phyloP scores from a whole-genome alignment of 2,113 vertebrate species.

The Australoheros scitulus region DNA sequence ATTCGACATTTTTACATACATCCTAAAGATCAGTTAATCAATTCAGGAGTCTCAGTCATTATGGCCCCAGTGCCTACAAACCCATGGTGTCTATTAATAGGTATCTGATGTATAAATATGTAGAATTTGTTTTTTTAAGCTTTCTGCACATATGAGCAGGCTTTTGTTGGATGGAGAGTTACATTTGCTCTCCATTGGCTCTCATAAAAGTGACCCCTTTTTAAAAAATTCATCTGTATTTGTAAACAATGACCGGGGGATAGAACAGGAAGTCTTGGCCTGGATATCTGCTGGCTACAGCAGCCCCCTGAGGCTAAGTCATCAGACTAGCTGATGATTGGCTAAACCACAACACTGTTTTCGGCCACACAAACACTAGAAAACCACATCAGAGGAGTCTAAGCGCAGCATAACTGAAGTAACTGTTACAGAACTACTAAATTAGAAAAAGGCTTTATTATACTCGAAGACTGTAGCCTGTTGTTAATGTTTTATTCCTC shows the following conservation, averaged over 20 bases:
- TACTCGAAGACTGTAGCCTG: not conserved
- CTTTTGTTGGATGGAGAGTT: not conserved
- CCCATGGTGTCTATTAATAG: not conserved
- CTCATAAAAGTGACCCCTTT: not conserved
- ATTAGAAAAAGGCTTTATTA: not conserved
- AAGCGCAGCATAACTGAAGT: not conserved
- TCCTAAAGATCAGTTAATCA: not conserved
- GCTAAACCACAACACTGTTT: not conserved
- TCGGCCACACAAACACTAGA: not conserved
- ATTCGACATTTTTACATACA: not conserved
- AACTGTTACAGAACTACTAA: not conserved
- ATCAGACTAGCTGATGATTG: constrained; percentile 5
- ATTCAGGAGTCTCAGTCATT: not conserved
- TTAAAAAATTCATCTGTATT: not conserved
- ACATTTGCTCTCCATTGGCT: not conserved
- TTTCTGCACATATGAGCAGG: not conserved
- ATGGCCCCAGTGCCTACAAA: not conserved
- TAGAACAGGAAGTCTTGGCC: constrained; percentile 1
- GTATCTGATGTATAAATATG: not conserved
- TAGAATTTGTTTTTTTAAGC: not conserved
- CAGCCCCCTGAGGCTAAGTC: not conserved
- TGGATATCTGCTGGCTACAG: not conserved
- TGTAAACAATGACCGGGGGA: not conserved
- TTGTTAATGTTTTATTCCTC: not conserved
- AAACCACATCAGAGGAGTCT: not conserved